Base-by-base conservation (phyloP, 1,140 invertebrate species). In the Helicoverpa zea region DNA sequence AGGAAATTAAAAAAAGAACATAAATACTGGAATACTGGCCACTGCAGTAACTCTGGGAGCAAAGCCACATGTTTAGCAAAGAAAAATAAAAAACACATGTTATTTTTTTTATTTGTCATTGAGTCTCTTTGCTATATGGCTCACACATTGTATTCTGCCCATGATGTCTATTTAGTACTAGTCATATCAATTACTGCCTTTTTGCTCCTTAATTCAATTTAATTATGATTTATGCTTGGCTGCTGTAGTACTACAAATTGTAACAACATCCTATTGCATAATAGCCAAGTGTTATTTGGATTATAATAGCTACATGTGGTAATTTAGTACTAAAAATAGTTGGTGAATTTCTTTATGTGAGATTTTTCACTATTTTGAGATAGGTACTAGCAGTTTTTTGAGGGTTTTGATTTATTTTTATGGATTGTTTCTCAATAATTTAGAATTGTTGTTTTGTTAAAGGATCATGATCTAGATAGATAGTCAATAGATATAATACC, bases 291-390 rank as follows among this genome's bases (percentile, higher is more conserved):
- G 7, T 72, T 52, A 52, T 49, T 12, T 29, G 11, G 35, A 43
- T 9, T 43, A 43, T 9, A 9, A 43, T 16, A 16, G 54, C 16
- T 56, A 58, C 70, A 73, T 73, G 70, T 73, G 70, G 29, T 58
- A 73, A 30, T 58, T n/a, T 23, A 29, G 14, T 58, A 29, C 68
- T 72, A 72, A 43, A 73, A 73, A 73, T 73, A 73, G 30, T 30
- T 73, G 52, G 70, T 54, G 58, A 52, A 73, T 58, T 73, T 73
- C 7, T 54, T 47, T 58, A 9, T 16, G 51, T 16, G 54, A 58
- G 54, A 12, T 29, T 18, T 52, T 73, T 29, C 23, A 58, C 70
- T 56, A 56, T 56, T 73, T 56, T 73, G 13, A 51, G 29, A 14
- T 1, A 43, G 35, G 35, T 43, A 43, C 35, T 43, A 7, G 35